Percentiles rank a stretch among this genome's conserved stretches.
Conservation (phyloP, 2,113 vertebrate genomes). For the Cacatua alba region DNA sequence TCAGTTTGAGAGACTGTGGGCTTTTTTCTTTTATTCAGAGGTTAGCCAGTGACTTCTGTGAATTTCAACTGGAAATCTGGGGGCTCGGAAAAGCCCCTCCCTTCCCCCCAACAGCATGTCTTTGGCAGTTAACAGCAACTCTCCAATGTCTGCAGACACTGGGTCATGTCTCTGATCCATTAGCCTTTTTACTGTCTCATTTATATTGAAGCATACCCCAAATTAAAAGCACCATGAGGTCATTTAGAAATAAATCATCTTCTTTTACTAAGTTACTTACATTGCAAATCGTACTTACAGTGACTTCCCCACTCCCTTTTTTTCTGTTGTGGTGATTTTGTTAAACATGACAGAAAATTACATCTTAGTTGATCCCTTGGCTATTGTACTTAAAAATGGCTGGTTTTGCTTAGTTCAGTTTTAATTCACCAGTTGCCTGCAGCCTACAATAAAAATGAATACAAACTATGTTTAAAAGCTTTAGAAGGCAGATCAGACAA, state of each 20-base stretch:
- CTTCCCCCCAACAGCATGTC: background rate
- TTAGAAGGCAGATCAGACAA: constrained; percentile 58
- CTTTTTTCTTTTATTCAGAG: background rate
- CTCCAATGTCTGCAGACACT: background rate
- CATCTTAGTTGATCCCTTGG: background rate
- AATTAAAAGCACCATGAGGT: background rate
- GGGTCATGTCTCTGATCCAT: background rate
- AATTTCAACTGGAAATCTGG: background rate
- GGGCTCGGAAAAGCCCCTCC: background rate
- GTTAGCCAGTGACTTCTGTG: background rate
- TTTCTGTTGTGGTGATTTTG: background rate
- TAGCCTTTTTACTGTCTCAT: background rate
- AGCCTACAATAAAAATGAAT: constrained; percentile 38
- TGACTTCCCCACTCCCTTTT: background rate
- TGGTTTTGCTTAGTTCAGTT: constrained; percentile 24
- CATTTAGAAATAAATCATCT: background rate
- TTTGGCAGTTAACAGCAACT: background rate
- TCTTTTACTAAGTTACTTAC: background rate
- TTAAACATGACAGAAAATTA: constrained; percentile 17
- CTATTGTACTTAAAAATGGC: constrained; percentile 24
- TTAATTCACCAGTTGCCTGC: constrained; percentile 10
- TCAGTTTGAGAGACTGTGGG: background rate
- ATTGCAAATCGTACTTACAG: background rate
- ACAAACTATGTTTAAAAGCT: constrained; percentile 44
- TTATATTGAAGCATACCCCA: background rate